These are phyloP conservation scores for Episyrphus balteatus DNA, from an alignment of 1,140 invertebrate species.

Conservation along the genomic window DNA sequence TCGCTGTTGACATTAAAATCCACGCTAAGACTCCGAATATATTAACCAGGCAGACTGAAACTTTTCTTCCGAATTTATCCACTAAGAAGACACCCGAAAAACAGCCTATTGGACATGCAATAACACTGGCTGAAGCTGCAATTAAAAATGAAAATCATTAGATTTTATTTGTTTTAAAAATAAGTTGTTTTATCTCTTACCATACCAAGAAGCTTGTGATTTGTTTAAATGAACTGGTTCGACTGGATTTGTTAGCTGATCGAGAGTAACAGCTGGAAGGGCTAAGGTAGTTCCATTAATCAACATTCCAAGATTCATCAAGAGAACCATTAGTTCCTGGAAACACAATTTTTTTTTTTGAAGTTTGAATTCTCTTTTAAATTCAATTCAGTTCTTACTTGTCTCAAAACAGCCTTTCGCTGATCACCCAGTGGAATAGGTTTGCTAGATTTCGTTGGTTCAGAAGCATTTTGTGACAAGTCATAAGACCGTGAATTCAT, in stretches of 20 bases:
- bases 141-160: not conserved
- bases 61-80: slow-evolving; percentile 27
- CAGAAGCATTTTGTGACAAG: too few species aligned
- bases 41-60: slow-evolving; percentile 23
- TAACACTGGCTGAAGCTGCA: slow-evolving; percentile 24
- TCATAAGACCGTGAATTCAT: too few species aligned
- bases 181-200: slow-evolving; percentile 5
- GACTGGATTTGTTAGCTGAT: slow-evolving; percentile 13
- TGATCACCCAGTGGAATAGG: too few species aligned
- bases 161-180: too few species aligned
- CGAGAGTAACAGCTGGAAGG: slow-evolving; percentile 22
- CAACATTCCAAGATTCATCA: slow-evolving; percentile 21
- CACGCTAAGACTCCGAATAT: slow-evolving; percentile 21
- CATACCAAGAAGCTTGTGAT: slow-evolving; percentile 25
- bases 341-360: too few species aligned
- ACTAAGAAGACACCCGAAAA: slow-evolving; percentile 21
- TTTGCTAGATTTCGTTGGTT: too few species aligned
- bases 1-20: slow-evolving; percentile 22
- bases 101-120: slow-evolving; percentile 28
- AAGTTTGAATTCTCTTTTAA: too few species aligned
- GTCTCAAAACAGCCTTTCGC: too few species aligned
- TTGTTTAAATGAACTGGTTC: slow-evolving; percentile 14
- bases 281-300: slow-evolving; percentile 24
- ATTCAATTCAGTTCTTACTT: too few species aligned
- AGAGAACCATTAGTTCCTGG: too few species aligned